phyloP scores from a whole-genome alignment of 2,797 vertebrate species.

The Falco naumanni region DNA sequence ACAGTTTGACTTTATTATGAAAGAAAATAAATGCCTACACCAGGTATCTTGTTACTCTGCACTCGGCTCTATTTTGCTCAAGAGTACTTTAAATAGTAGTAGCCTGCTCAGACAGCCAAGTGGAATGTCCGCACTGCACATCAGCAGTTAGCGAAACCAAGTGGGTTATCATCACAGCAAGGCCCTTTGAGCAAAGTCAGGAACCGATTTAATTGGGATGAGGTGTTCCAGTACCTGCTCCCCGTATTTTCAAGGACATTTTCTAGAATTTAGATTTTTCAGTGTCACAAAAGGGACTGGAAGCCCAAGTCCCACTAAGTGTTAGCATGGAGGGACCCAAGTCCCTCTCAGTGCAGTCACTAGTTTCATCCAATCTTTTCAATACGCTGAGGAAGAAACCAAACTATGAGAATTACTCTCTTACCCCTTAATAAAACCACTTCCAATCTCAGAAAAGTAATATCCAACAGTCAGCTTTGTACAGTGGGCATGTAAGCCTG shows the following conservation, averaged over 20 bases:
- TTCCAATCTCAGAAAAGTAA: not conserved
- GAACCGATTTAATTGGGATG: not conserved
- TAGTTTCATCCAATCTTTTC: not conserved
- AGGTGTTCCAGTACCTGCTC: not conserved
- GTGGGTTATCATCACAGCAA: conserved; percentile 68
- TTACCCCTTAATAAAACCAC: not conserved
- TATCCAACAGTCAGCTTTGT: not conserved
- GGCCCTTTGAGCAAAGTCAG: not conserved
- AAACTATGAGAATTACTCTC: not conserved
- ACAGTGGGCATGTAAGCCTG: not conserved
- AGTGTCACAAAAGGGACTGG: not conserved
- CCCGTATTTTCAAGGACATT: not conserved
- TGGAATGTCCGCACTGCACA: conserved; percentile 58
- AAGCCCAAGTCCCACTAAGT: not conserved
- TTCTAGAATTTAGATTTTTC: not conserved
- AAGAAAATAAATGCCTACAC: not conserved
- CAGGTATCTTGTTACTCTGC: not conserved
- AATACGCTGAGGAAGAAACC: not conserved
- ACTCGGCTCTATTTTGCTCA: not conserved
- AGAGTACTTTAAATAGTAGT: not conserved
- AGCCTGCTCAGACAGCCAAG: conserved; percentile 76
- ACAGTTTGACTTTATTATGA: not conserved
- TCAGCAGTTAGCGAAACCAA: conserved; percentile 75
- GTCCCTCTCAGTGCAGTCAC: not conserved
- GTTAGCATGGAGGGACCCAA: not conserved